These are phyloP conservation scores for Teleogryllus occipitalis DNA, from an alignment of 1,140 invertebrate species.

Conservation along the genomic window DNA sequence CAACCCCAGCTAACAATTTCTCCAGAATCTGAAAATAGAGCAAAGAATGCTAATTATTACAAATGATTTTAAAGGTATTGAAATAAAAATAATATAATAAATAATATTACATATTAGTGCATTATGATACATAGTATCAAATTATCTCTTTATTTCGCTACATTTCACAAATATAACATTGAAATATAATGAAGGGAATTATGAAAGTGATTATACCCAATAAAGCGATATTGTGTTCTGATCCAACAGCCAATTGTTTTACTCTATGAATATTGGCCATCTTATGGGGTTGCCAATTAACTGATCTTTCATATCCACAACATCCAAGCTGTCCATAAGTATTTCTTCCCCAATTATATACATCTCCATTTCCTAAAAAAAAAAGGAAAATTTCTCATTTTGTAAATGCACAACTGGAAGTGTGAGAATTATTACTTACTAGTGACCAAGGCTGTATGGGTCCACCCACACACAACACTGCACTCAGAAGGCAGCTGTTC, in stretches of 20 bases:
- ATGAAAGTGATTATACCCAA: conserved; percentile 32
- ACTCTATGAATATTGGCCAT: conserved; percentile 33
- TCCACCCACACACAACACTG: conserved; percentile 50
- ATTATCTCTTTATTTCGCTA: background rate
- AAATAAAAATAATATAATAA: background rate
- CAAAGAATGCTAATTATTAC: too few species aligned
- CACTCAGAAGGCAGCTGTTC: background rate
- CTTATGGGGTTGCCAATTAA: conserved; percentile 21
- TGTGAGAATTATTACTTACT: conserved; percentile 27
- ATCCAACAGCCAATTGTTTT: conserved; percentile 55
- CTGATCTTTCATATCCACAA: conserved; percentile 22
- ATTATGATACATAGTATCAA: background rate
- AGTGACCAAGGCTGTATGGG: conserved; percentile 55
- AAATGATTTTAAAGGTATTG: background rate
- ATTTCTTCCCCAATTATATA: conserved; percentile 71
- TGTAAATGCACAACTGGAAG: background rate
- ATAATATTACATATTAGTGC: conserved; percentile 17
- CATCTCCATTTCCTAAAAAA: conserved; percentile 39
- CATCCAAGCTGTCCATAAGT: conserved; percentile 64
- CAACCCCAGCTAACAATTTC: conserved; percentile 74
- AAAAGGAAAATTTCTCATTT: background rate
- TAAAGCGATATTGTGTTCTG: conserved; percentile 64
- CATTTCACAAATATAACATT: background rate
- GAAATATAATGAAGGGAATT: background rate
- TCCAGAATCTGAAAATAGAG: conserved; percentile 43